phyloP scores from a whole-genome alignment of 1,140 invertebrate genomes.

The Drosophila bipectinata region DNA sequence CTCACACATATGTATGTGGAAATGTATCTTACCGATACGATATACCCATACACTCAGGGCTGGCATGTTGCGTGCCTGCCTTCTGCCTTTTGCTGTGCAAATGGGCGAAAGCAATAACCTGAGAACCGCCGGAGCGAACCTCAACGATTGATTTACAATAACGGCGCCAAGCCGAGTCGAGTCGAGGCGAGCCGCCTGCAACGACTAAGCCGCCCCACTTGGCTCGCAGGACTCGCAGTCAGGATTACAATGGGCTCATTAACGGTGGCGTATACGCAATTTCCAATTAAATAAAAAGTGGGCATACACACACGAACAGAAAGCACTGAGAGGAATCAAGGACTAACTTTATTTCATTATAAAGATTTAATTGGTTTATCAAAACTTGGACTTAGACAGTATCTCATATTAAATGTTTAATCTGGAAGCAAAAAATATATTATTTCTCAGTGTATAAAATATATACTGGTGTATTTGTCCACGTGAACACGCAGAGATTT shows the following conservation, averaged over 20 bases:
- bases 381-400: no score
- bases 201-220: constrained; percentile 14
- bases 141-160: constrained; percentile 78
- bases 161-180: constrained; percentile 33
- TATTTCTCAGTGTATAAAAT: constrained; percentile 5
- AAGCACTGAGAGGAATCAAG: constrained; percentile 5
- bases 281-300: constrained; percentile 78
- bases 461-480: constrained; percentile 9
- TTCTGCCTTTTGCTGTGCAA: constrained; percentile 32
- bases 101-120: constrained; percentile 41
- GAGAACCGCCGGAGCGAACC: constrained; percentile 34
- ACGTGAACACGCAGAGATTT: constrained; percentile 54
- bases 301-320: constrained; percentile 9
- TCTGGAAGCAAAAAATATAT: no score
- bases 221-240: constrained; percentile 13
- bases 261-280: constrained; percentile 73
- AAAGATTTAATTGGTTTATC: no score
- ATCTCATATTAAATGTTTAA: no score
- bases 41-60: constrained; percentile 20
- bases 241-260: constrained; percentile 71
- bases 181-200: constrained; percentile 17
- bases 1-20: background rate
- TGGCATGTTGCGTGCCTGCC: constrained; percentile 67
- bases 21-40: constrained; percentile 61
- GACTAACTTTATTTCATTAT: no score